These are phyloP conservation scores for Ammodytes dubius DNA, from an alignment of 2,113 vertebrate species.

Conservation along the genomic window DNA sequence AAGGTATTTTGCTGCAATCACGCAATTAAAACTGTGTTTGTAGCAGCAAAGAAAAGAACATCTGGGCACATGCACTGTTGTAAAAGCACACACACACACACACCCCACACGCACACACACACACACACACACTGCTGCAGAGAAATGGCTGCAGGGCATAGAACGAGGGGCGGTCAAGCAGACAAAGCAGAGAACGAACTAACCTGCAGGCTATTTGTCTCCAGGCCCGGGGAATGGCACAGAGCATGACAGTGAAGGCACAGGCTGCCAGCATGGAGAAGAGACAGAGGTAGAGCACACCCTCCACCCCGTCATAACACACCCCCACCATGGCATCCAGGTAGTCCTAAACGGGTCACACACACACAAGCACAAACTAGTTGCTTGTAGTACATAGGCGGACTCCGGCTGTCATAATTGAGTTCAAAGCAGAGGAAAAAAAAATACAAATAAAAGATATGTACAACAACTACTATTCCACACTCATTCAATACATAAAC, in stretches of 20 bases:
- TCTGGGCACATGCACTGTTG: background rate
- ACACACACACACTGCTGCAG: background rate
- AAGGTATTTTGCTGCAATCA: background rate
- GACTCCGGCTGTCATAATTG: background rate
- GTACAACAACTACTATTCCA: no score
- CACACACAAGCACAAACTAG: conserved; percentile 1
- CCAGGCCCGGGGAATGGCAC: conserved; percentile 89
- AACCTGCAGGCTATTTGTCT: conserved; percentile 88
- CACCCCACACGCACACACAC: background rate
- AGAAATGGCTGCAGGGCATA: conserved; percentile 19
- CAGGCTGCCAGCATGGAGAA: conserved; percentile 91
- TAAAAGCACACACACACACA: background rate
- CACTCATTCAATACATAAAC: no score
- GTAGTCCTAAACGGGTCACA: conserved; percentile 89
- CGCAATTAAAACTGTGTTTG: conserved; percentile 2
- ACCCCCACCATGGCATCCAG: conserved; percentile 92
- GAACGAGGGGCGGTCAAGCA: conserved; percentile 48
- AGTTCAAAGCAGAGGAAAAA: conserved; percentile 15
- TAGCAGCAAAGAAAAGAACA: background rate
- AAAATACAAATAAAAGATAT: no score
- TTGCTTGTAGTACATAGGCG: background rate
- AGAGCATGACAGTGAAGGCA: conserved; percentile 92
- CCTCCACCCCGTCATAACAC: conserved; percentile 95
- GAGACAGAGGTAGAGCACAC: conserved; percentile 92
- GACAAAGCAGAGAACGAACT: conserved; percentile 45